Conservation (phyloP, 2,113 vertebrate species). For the Oophaga pumilio region DNA sequence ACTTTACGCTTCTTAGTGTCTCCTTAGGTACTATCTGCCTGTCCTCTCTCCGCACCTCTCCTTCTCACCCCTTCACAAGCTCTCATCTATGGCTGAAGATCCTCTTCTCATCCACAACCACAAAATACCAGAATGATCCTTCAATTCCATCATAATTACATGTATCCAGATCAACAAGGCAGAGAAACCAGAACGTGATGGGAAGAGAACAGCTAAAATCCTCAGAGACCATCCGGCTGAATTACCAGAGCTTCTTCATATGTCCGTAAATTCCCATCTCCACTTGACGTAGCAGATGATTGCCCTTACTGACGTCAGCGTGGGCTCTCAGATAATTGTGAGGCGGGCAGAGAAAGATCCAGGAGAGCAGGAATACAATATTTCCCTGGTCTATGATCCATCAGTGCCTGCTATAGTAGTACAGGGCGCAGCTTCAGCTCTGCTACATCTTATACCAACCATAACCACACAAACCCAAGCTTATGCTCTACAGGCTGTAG, state of each 20-base stretch:
- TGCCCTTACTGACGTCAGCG: slow-evolving; percentile 17
- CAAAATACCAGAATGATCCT: neutral
- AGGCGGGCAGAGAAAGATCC: neutral
- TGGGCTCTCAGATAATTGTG: neutral
- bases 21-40: neutral
- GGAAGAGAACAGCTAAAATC: neutral
- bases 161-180: neutral
- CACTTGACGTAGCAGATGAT: slow-evolving; percentile 37
- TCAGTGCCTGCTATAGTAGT: neutral
- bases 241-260: slow-evolving; percentile 16
- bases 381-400: neutral
- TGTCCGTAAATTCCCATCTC: slow-evolving; percentile 12
- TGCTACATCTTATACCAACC: neutral
- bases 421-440: neutral
- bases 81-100: neutral
- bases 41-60: neutral
- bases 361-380: neutral
- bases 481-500: no score
- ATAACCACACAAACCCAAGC: neutral
- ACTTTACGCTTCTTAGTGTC: no score
- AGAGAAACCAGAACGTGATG: neutral
- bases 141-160: neutral
- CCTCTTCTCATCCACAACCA: neutral
- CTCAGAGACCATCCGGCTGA: neutral
- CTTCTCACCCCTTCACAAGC: neutral